Base-by-base conservation (phyloP, 2,797 vertebrate species). In the Discoglossus pictus region DNA sequence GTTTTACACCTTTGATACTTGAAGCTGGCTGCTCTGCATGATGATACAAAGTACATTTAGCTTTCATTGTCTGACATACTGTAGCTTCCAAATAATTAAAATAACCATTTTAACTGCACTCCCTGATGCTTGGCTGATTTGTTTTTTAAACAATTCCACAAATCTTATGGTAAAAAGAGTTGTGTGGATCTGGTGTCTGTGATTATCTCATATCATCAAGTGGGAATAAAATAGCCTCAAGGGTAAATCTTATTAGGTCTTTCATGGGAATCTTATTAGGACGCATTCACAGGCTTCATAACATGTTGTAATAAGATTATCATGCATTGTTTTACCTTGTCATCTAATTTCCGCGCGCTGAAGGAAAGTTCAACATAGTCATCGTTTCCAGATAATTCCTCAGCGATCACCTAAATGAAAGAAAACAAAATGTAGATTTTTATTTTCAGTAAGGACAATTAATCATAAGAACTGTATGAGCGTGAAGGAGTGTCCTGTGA, bases 351-450 rank as follows among this genome's bases (percentile, higher is more conserved):
- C 55, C 94, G 91, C 52, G 97, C 97, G 2, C 93, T 98, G 87
- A 99, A 99, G 38, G 92, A 95, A 73, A 99, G 93, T 77, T 98
- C 96, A 54, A 99, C 92, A 0, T 98, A 99, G 86, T 99, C 96
- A 0, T 99, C 94, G 9, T 99, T 99, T 71, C 95, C 97, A 70
- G 96, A 96, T 78, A 99, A 74, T 78, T 99, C 97, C 81, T 99
- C 95, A 4, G 95, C 95, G 63, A 96, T 97, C 84, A 98, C 95
- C 95, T 98, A 77, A 77, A 70, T 68, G 38, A 76, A 77, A 78
- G 77, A n/a, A n/a, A 50, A 6, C 34, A 52, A n/a, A n/a, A 13
- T 31, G 17, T 10, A 35, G 83, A 75, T 3, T 61, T 24, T 44
- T 50, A 56, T 31, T 31, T n/a, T n/a, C n/a, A 10, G 2, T 35